A percentile compares a stretch with the other conserved stretches of the same genome.
Conservation (phyloP, 1,140 invertebrate species). For the Chironomus striatipennis region DNA sequence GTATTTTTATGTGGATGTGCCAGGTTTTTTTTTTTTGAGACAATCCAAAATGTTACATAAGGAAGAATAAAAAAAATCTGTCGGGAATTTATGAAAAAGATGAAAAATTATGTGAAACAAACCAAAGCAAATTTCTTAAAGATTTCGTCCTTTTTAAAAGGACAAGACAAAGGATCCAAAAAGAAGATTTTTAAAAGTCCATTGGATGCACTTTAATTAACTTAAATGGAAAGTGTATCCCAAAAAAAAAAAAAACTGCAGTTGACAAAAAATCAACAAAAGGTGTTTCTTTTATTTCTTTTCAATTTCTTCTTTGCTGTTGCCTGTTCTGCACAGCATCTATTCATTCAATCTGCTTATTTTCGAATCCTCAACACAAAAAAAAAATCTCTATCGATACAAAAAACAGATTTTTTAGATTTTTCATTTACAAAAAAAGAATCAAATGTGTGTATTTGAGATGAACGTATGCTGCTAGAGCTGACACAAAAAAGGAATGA, state of each 20-base stretch:
- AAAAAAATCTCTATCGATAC: too few relatives aligned
- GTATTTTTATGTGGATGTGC: too few relatives aligned
- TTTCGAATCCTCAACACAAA: too few relatives aligned
- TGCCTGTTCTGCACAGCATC: background rate
- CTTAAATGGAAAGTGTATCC: background rate
- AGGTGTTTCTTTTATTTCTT: background rate
- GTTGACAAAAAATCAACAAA: background rate
- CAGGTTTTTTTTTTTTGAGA: too few relatives aligned
- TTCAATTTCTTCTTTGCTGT: background rate
- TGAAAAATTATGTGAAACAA: too few relatives aligned
- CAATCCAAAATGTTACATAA: too few relatives aligned
- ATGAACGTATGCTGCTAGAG: background rate
- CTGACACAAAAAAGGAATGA: background rate
- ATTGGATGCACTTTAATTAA: conserved; percentile 8
- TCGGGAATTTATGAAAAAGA: too few relatives aligned
- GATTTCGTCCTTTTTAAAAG: background rate
- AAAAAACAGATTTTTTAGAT: too few relatives aligned
- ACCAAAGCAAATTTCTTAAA: too few relatives aligned
- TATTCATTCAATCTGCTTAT: background rate
- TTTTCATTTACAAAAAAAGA: too few relatives aligned
- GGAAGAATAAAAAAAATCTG: too few relatives aligned
- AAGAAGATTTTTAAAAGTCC: background rate
- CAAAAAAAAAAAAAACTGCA: background rate
- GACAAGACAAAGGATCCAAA: background rate
- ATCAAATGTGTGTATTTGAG: too few relatives aligned